Evolutionary conservation across 2,888 invertebrate species (phyloP), one percentile per base, ranked within the genome.

Genomic region (Metalampra italica): DNA sequence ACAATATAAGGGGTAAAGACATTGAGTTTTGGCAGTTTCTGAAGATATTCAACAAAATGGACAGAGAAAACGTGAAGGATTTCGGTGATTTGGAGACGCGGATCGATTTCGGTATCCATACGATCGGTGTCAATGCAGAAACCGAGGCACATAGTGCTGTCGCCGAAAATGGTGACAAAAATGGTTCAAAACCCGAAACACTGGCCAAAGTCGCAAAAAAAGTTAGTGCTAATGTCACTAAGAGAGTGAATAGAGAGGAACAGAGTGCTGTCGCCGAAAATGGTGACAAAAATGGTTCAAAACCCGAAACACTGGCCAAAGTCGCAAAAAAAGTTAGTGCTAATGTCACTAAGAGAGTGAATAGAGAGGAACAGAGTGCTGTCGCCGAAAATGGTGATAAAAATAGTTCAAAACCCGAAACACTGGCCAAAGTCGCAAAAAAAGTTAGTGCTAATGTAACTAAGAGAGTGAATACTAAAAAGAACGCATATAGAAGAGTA

Each of bases 21-120:
- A 71, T 87, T 1, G 84, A 85, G 15, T 88, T 88, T 41, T 83
- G 85, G 80, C 86, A 88, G 29, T 88, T 88, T 53, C 45, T 86
- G 11, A 86, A 86, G 47, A 84, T 86, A 1, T 87, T 71, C 45
- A 87, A 87, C 50, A 79, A 74, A 56, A 81, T 88, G 73, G 60
- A 70, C 0, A 53, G 70, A 1, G 85, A 86, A 1, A 77, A 82
- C 15, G 57, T 84, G 0, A 71, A 72, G 0, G 77, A 80, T 59
- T 82, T 84, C 30, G 50, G 71, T 3, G 83, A 85, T 62, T 60
- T 83, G 32, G 70, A 78, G 22, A 57, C 57, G 0, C 66, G 71
- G n/a, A 57, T 53, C 0, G 79, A 78, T 43, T 86, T 78, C 47
- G 86, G 85, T 1, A 60, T 77, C 8, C 80, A 81, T 29, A 37